Base-by-base conservation (phyloP, 2,888 invertebrate species). In the Dolichopus griseipennis region DNA sequence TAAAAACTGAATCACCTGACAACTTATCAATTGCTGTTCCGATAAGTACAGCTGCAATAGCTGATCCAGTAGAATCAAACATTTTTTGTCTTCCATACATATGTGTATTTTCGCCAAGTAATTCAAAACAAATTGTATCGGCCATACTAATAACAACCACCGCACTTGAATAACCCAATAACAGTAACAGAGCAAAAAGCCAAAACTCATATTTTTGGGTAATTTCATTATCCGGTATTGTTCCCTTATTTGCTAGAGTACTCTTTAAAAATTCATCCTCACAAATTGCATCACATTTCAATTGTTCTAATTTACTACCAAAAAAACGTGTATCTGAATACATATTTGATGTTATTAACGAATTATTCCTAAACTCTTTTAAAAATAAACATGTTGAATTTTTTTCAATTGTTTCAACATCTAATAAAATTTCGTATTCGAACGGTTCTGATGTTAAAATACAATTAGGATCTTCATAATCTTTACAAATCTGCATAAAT, bases 31-130 rank as follows among this genome's bases (percentile, higher is more conserved):
- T 88, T 1, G 92, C 81, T n/a, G 86, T 82, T 12, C 92, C 92
- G 3, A 89, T 84, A 18, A 89, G 75, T 20, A 90, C 81, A 0
- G 90, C 87, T 73, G 91, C 85, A 69, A 88, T 79, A 12, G 92
- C 92, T 87, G 90, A 91, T 0, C 92, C 93, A 9, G 93, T 83
- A 0, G 93, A 89, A 0, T 93, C 93, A 88, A 90, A 94, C 69
- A 92, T 82, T 67, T 92, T 84, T 78, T 94, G 93, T 73, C 87
- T 85, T 0, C 94, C 94, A 77, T 91, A 94, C 34, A 85, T 83
- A 21, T 87, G 84, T 2, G 86, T 84, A 71, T 85, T 84, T 20
- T 87, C 85, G 68, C 88, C 92, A 43, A 94, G 82, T 66, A 90
- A 82, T 77, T 90, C 87, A 77, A 93, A 92, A 76, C 92, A 92